These are phyloP conservation scores for Paguma larvata DNA, from an alignment of 2,797 vertebrate genomes.

Conservation along the genomic window DNA sequence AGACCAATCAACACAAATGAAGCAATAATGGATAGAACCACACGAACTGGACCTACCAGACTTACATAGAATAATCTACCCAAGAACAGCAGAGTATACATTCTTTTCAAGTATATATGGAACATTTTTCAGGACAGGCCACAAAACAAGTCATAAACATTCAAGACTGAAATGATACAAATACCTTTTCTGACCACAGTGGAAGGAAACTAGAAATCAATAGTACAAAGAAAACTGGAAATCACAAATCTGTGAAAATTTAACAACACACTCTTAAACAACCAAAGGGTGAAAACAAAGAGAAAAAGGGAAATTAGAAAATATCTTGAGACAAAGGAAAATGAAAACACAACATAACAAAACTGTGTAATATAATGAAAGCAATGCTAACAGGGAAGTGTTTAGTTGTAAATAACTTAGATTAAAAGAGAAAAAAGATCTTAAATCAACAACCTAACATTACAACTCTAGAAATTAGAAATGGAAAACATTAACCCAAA, in stretches of 20 bases:
- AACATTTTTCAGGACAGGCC: neutral
- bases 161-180: neutral
- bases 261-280: neutral
- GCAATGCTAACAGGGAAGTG: neutral
- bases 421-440: neutral
- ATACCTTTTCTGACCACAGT: neutral
- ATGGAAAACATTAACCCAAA: neutral
- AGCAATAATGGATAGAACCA: neutral
- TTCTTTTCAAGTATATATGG: neutral
- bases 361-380: neutral
- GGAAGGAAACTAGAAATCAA: neutral
- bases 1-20: neutral
- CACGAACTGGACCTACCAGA: neutral
- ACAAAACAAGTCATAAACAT: neutral
- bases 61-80: neutral
- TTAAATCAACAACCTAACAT: neutral
- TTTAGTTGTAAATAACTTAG: neutral
- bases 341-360: neutral
- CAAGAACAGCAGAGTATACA: neutral
- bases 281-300: neutral
- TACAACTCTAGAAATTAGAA: neutral
- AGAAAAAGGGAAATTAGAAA: neutral
- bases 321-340: neutral
- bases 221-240: neutral
- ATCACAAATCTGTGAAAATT: neutral